Evolutionary conservation across 1,140 invertebrate species (phyloP), one percentile per base, ranked within the genome.

Genomic region (Proctacanthus coquilletti): DNA sequence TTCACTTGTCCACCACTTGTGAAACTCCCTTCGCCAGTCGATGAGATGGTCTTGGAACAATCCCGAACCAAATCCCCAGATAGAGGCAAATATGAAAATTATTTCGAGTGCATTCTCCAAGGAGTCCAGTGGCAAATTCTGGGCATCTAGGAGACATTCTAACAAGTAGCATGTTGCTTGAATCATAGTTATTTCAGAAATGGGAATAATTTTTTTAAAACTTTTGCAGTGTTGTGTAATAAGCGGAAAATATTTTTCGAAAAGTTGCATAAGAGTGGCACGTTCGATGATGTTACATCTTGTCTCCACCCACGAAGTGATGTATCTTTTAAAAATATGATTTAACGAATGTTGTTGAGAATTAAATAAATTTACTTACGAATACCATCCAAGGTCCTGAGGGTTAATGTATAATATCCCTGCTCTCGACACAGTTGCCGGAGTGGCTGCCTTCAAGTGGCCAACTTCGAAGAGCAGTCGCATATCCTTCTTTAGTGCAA

Each of bases 361-460:
- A n/a, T n/a, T n/a, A n/a, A n/a, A n/a, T n/a, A n/a, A n/a, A n/a
- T 25, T 25, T 20, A 71, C 78, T 75, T 68, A 94, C 72, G 92
- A 88, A 62, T 85, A 93, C 89, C 91, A 96, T 3, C 91, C 91
- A n/a, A 97, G 69, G 65, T 97, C 91, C 45, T 83, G 77, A 1
- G 88, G 82, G 65, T 96, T 92, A 20, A 92, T 82, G 47, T 87
- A 91, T 5, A 91, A 61, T 43, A 91, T 91, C 6, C 89, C 91
- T 40, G 91, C 91, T 41, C 91, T 64, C 0, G 91, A 96, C 2
- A 97, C 91, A 0, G 92, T 96, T 2, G 92, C 91, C 3, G 92
- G 92, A 10, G 92, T 96, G 0, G 91, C 92, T 1, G 86, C 92
- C 48, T 80, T 75, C 42, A 96, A 66, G 49, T 85, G 84, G n/a